Conservation (phyloP, 2,113 vertebrate species). For the Edolisoma coerulescens region DNA sequence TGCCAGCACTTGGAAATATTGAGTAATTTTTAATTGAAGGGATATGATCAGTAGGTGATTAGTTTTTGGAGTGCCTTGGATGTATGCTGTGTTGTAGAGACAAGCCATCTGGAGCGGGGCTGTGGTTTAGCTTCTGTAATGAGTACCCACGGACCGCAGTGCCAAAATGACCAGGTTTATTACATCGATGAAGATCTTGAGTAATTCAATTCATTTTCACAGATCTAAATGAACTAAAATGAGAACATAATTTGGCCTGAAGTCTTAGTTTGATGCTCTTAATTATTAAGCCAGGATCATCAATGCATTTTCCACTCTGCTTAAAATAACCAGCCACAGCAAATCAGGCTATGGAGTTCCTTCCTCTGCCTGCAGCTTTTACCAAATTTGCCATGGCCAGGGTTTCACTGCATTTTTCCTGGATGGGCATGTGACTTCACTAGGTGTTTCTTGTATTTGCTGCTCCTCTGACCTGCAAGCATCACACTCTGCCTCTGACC, state of each 20-base stretch:
- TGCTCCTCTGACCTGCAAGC: neutral
- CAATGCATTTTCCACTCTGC: neutral
- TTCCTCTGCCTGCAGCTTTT: neutral
- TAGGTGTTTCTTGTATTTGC: neutral
- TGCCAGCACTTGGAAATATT: conserved; percentile 13
- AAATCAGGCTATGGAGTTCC: neutral
- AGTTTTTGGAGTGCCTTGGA: conserved; percentile 30
- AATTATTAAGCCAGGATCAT: neutral
- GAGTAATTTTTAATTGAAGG: conserved; percentile 49
- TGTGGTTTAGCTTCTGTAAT: conserved; percentile 22
- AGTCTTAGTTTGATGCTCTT: neutral
- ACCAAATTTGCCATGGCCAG: neutral
- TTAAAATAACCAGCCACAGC: neutral
- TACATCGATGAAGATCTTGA: neutral
- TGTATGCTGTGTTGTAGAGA: neutral
- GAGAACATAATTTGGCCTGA: conserved; percentile 1
- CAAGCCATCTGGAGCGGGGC: conserved; percentile 37
- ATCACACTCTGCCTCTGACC: neutral
- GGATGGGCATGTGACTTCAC: neutral
- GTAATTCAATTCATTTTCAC: conserved; percentile 1
- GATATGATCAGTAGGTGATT: conserved; percentile 35
- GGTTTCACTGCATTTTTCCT: neutral
- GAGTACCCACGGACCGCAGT: neutral
- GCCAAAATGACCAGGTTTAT: conserved; percentile 38
- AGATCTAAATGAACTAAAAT: conserved; percentile 4